Evolutionary conservation across 2,888 invertebrate genomes (phyloP).

Genomic region (Diachrysia chrysitis): DNA sequence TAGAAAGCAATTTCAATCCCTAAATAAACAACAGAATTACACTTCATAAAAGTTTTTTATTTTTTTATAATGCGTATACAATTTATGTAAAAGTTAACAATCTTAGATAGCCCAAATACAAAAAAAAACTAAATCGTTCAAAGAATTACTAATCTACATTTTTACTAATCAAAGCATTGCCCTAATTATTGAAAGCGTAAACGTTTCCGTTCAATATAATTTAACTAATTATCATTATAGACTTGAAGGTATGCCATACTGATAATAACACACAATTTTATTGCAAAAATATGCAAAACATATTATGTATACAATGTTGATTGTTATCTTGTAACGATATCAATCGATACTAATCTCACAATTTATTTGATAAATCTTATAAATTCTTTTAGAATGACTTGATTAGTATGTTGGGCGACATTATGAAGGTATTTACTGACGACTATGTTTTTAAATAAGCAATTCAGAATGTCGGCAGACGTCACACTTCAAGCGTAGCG

Average conservation of each 20-base stretch:
- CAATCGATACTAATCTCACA: conserved; percentile 36
- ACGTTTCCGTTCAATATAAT: conserved; percentile 11
- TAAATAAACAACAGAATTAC: too few species aligned
- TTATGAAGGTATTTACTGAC: conserved; percentile 33
- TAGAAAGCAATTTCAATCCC: too few species aligned
- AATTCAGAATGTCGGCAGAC: conserved; percentile 14
- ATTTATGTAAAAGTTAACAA: not conserved
- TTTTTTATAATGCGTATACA: too few species aligned
- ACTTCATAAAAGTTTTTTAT: too few species aligned
- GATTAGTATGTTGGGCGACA: conserved; percentile 34
- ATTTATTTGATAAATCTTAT: conserved; percentile 44
- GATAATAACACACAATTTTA: conserved; percentile 27
- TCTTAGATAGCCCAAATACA: not conserved
- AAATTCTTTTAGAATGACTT: conserved; percentile 25
- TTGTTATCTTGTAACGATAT: conserved; percentile 22
- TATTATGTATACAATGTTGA: conserved; percentile 30
- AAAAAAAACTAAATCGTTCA: not conserved
- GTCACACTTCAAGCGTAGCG: not conserved
- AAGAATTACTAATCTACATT: not conserved
- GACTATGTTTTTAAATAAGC: conserved; percentile 55
- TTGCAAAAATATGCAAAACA: conserved; percentile 36
- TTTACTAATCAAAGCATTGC: not conserved
- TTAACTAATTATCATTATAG: conserved; percentile 17
- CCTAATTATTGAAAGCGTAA: not conserved
- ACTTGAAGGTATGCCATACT: conserved; percentile 11